These are phyloP conservation scores for Pogonophryne albipinna DNA, from an alignment of 2,797 vertebrate genomes.

Conservation along the genomic window DNA sequence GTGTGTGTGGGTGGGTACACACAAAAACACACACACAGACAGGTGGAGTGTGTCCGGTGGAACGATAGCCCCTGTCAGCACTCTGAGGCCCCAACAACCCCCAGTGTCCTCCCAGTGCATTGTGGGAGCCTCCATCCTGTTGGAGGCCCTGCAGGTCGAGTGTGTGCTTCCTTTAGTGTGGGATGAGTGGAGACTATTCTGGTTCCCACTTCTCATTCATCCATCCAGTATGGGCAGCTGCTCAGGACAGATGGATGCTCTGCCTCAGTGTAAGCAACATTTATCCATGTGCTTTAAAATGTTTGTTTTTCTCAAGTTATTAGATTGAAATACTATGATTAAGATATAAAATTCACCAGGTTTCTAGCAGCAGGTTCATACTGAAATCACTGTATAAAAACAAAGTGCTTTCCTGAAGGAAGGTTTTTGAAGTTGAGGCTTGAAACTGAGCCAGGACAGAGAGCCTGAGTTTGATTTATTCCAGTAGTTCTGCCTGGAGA, in stretches of 20 bases:
- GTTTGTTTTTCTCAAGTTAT: background rate
- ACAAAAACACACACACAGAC: constrained; percentile 25
- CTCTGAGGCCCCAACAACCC: constrained; percentile 56
- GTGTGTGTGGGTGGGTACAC: background rate
- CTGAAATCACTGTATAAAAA: background rate
- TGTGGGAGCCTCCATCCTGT: constrained; percentile 56
- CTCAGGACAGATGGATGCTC: constrained; percentile 61
- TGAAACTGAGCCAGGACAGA: background rate
- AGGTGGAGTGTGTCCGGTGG: constrained; percentile 81
- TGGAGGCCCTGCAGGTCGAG: constrained; percentile 58
- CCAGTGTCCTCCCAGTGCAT: constrained; percentile 61
- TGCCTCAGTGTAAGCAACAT: too few relatives aligned
- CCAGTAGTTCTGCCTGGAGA: constrained; percentile 2
- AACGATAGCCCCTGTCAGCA: constrained; percentile 79
- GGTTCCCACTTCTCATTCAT: constrained; percentile 71
- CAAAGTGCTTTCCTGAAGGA: background rate
- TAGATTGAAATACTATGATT: background rate
- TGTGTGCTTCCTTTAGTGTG: constrained; percentile 79
- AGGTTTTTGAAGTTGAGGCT: background rate
- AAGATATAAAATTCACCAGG: background rate
- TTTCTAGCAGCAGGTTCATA: background rate
- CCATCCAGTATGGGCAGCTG: constrained; percentile 61
- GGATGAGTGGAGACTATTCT: constrained; percentile 63
- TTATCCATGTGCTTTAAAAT: too few relatives aligned
- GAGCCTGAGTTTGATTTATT: constrained; percentile 10